Base-by-base conservation (phyloP, 2,797 vertebrate species). In the Hippopotamyrus pictus region DNA sequence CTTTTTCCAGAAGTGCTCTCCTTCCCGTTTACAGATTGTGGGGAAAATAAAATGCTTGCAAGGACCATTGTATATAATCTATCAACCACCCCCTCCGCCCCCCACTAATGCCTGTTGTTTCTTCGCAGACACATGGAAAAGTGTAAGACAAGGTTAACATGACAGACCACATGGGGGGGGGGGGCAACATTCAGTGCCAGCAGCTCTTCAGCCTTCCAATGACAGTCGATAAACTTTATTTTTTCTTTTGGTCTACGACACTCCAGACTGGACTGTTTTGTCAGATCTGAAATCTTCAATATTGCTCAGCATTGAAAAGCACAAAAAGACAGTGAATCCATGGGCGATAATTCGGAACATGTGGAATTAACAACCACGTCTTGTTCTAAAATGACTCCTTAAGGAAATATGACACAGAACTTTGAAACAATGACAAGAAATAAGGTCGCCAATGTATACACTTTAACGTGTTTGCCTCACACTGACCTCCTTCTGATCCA, bases 21-120 rank as follows among this genome's bases (percentile, higher is more conserved):
- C 6, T 37, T 57, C 14, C 5, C 41, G 29, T 86, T 86, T 86
- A 86, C 85, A 86, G 85, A 11, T 37, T 57, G 50, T 11, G 14
- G 29, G 84, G 84, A 19, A 86, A 50, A 54, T 25, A 86, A 37
- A 86, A 86, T 57, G 51, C 22, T 86, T 86, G 84, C 51, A 57
- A 86, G 19, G 84, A 54, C 51, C 29, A 37, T 19, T 57, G 84
- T 86, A 57, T 86, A 86, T 41, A 57, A 86, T 86, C 51, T 11
- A 54, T 57, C 85, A 57, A 2, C 29, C 25, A 17, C 14, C 48
- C 14, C 25, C 50, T 0, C 62, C 11, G 46, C 46, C 46, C 44
- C 44, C 65, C 11, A 76, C 51, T 29, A 19, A 14, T 33, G 85
- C 50, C 25, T 86, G 48, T 19, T 41, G 33, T 17, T 19, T 17